Conservation (phyloP, 2,888 invertebrate species). For the Drosophila crucigera region DNA sequence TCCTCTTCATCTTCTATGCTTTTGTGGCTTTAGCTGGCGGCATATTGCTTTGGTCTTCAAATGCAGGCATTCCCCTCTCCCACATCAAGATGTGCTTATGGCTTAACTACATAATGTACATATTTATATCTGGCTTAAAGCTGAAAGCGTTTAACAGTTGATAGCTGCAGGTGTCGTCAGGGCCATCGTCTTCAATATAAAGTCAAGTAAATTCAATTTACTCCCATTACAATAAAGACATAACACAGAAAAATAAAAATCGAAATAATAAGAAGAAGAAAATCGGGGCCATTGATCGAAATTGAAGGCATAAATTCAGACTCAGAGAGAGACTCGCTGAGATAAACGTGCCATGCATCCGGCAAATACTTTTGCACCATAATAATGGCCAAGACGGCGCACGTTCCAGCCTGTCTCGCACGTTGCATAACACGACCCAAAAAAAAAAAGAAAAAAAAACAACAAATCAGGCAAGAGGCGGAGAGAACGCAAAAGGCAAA, state of each 20-base stretch:
- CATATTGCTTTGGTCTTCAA: conserved; percentile 49
- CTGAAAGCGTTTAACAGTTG: conserved; percentile 3
- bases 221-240: conserved; percentile 67
- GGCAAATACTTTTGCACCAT: conserved; percentile 55
- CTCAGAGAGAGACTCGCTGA: neutral
- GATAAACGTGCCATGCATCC: conserved; percentile 58
- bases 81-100: neutral
- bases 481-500: conserved; percentile 4
- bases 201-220: conserved; percentile 50
- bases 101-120: neutral
- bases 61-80: conserved; percentile 11
- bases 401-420: conserved; percentile 57
- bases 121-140: conserved; percentile 1
- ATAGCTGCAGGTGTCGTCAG: conserved; percentile 30
- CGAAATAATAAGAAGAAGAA: neutral
- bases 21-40: conserved; percentile 35
- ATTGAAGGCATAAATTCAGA: conserved; percentile 17
- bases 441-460: conserved; percentile 40
- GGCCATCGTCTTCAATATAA: conserved; percentile 17
- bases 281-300: conserved; percentile 33
- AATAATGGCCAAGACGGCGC: conserved; percentile 57
- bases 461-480: conserved; percentile 5
- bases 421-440: conserved; percentile 54
- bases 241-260: conserved; percentile 15
- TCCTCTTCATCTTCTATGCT: conserved; percentile 2